phyloP scores from a whole-genome alignment of 2,888 invertebrate genomes.

The Meandrusa payeni region DNA sequence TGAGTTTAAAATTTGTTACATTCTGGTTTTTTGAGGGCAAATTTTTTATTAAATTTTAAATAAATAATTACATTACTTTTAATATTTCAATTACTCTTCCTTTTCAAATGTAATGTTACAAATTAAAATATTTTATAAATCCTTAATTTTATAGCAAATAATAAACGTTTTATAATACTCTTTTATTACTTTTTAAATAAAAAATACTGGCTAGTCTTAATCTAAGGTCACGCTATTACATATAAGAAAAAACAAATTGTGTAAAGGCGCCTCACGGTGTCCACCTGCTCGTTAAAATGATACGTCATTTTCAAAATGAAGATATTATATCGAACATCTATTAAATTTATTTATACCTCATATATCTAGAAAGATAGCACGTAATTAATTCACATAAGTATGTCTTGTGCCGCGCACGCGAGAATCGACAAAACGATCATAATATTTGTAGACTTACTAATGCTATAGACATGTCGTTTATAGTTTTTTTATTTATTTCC shows the following conservation, averaged over 20 bases:
- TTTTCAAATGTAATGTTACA: too few relatives aligned
- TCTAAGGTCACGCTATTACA: constrained; percentile 1
- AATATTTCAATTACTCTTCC: too few relatives aligned
- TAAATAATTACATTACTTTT: too few relatives aligned
- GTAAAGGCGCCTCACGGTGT: constrained; percentile 5
- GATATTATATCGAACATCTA: constrained; percentile 21
- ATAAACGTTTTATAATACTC: too few relatives aligned
- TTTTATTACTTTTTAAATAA: too few relatives aligned
- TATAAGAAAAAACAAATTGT: constrained; percentile 5
- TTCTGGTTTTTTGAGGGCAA: too few relatives aligned
- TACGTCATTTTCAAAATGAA: constrained; percentile 18
- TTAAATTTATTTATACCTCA: constrained; percentile 22
- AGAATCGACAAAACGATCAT: constrained; percentile 45
- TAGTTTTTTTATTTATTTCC: too few relatives aligned
- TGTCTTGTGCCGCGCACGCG: constrained; percentile 62
- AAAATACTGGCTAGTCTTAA: constrained; percentile 1
- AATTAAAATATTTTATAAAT: too few relatives aligned
- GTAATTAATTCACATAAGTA: constrained; percentile 67
- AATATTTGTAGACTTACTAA: constrained; percentile 42
- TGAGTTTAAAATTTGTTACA: too few relatives aligned
- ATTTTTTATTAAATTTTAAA: too few relatives aligned
- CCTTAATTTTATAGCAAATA: too few relatives aligned
- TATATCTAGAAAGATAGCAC: constrained; percentile 21
- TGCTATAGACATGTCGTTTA: constrained; percentile 28
- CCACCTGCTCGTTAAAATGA: constrained; percentile 19